Base-by-base conservation (phyloP, 1,140 invertebrate genomes). In the Leptinotarsa texana region DNA sequence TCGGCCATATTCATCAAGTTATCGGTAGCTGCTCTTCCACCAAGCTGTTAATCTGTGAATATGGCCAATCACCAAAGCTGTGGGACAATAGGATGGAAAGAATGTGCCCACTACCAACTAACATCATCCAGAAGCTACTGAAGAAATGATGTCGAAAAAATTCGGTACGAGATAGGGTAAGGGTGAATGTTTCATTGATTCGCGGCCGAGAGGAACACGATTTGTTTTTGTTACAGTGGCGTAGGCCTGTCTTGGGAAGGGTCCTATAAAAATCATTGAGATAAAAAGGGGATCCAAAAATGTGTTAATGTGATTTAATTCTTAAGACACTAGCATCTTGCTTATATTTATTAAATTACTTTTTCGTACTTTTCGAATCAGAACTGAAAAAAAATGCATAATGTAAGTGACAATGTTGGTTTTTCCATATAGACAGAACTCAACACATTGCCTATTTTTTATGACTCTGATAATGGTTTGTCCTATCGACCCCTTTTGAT, bases 11-110 rank as follows among this genome's bases (percentile, higher is more conserved):
- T 80, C 80, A 77, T 79, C 71, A 73, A 73, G 71, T 65, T 48
- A 73, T 27, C 22, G 65, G 61, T 57, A 66, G 66, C 51, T 69
- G 72, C 70, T 72, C 79, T 75, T 75, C 77, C 80, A 76, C 80
- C 80, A 78, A 73, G 73, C 67, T 33, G 70, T 76, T 75, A 73
- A 74, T 81, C 61, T 63, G 77, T 77, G 80, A 80, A 81, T 79
- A 81, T 80, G 79, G 79, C 79, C 79, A 82, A 82, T 79, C 80
- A 82, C 80, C 80, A 77, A 78, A 79, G 76, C 74, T 61, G 61
- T 62, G 71, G 75, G 65, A 75, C 22, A 33, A 65, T 6, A 21
- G 63, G 27, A 47, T 22, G 63, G 62, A 47, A 15, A 47, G 11
- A 63, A 73, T n/a, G 62, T 21, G 72, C 72, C 79, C 76, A 80